Evolutionary conservation across 2,113 vertebrate species (phyloP).

Genomic region (Python bivittatus): DNA sequence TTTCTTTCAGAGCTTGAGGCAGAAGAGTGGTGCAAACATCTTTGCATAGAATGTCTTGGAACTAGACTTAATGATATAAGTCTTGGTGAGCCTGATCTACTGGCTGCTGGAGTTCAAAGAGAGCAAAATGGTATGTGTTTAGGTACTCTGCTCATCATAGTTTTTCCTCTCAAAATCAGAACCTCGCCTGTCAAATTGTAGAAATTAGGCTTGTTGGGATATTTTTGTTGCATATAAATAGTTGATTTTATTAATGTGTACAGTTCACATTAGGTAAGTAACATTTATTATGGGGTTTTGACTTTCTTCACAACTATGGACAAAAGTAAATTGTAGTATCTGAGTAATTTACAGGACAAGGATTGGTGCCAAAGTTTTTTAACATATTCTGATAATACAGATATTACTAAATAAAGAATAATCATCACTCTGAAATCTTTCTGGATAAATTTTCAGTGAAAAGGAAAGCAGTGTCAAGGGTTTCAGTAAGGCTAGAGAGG

Average conservation of each 20-base stretch:
- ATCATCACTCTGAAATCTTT: neutral
- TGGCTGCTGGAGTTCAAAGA: constrained; percentile 95
- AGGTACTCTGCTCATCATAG: neutral
- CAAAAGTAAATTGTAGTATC: neutral
- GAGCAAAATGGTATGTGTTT: constrained; percentile 91
- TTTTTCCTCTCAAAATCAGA: neutral
- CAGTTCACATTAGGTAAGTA: neutral
- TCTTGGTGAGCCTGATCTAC: constrained; percentile 95
- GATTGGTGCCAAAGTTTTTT: neutral
- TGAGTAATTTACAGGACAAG: neutral
- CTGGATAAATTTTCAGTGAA: neutral
- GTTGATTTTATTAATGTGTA: neutral
- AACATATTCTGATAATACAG: neutral
- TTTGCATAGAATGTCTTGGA: constrained; percentile 95
- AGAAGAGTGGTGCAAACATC: constrained; percentile 97
- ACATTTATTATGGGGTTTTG: neutral
- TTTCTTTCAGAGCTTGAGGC: constrained; percentile 91
- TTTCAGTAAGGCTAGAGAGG: neutral
- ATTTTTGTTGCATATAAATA: neutral
- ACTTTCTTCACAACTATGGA: neutral
- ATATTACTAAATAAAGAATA: neutral
- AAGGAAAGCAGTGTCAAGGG: neutral
- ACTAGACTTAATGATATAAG: constrained; percentile 97
- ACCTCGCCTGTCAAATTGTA: neutral
- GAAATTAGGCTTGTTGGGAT: neutral